These are phyloP conservation scores for Poecile montanus DNA, from an alignment of 2,797 vertebrate species.

Conservation along the genomic window DNA sequence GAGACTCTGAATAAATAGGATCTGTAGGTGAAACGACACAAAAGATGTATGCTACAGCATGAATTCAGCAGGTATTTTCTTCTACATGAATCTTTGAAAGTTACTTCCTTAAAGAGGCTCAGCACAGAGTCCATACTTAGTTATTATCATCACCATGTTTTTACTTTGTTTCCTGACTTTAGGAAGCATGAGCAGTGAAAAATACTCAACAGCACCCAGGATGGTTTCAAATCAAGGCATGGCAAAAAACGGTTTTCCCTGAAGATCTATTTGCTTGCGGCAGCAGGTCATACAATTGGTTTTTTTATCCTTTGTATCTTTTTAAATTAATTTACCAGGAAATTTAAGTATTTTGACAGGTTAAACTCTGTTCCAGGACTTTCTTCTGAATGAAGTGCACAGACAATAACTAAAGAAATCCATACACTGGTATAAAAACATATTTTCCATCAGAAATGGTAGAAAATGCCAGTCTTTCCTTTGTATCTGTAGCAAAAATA, in stretches of 20 bases:
- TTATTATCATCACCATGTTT: neutral
- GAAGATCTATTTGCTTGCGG: neutral
- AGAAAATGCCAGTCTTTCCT: neutral
- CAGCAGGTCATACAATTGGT: neutral
- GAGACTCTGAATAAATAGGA: neutral
- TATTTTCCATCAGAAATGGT: neutral
- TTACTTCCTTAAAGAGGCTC: neutral
- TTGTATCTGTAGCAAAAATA: neutral
- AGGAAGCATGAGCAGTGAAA: neutral
- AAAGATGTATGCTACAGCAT: neutral
- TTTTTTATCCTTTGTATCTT: neutral
- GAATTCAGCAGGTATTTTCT: neutral
- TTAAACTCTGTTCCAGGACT: neutral
- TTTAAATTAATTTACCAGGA: neutral
- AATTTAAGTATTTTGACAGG: neutral
- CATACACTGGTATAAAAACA: neutral
- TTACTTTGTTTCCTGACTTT: neutral
- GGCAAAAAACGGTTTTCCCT: neutral
- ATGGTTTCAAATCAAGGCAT: neutral
- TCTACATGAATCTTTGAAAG: neutral
- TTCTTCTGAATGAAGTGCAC: neutral
- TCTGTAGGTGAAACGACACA: neutral
- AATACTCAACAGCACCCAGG: neutral
- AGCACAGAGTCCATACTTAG: fast-evolving
- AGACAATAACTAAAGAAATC: neutral